Percentiles rank a stretch among this genome's conserved stretches.
These are phyloP conservation scores for Tarsius wallacei DNA, from an alignment of 2,797 vertebrate species.

Conservation along the genomic window DNA sequence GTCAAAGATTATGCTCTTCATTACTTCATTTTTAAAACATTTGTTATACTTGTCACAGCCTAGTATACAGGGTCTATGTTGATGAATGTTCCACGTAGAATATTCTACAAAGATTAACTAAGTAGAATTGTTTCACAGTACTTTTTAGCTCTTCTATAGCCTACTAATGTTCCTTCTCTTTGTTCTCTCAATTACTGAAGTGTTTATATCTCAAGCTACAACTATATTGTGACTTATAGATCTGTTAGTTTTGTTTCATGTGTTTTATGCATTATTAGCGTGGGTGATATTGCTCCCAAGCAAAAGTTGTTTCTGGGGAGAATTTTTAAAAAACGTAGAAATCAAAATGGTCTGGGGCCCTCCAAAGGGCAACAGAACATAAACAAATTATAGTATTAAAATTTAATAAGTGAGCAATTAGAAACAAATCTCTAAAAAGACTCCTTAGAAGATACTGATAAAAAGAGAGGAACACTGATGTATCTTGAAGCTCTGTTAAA, in stretches of 20 bases:
- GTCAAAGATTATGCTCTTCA: background rate
- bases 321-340: background rate
- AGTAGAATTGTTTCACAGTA: background rate
- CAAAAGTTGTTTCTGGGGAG: background rate
- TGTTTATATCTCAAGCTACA: conserved; percentile 1
- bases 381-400: background rate
- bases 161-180: background rate
- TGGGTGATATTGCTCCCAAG: background rate
- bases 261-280: background rate
- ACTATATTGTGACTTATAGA: background rate
- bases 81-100: background rate
- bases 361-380: background rate
- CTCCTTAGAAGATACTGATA: background rate
- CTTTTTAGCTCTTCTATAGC: background rate
- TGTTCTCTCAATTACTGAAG: background rate
- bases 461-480: background rate
- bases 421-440: conserved; percentile 21
- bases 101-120: background rate
- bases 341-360: background rate
- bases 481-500: background rate
- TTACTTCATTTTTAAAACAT: background rate
- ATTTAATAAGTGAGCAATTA: background rate
- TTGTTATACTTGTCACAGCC: background rate
- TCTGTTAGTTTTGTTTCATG: background rate
- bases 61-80: background rate